Evolutionary conservation across 2,888 invertebrate genomes (phyloP), one percentile per base, ranked within the genome.

Genomic region (Orchestes rusci): DNA sequence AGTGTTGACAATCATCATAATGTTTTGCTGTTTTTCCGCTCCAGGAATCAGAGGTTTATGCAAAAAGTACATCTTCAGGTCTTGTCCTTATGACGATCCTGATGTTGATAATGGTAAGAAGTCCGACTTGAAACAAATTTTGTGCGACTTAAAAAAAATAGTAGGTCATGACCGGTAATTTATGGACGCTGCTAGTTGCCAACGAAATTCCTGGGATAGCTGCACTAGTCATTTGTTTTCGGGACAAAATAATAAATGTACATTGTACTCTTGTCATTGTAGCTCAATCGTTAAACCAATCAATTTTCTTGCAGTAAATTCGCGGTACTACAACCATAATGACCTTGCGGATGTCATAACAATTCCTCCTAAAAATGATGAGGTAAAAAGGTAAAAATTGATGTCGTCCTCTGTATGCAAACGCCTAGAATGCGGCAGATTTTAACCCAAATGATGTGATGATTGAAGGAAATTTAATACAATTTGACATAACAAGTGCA

Each of bases 11-110:
- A 74, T 76, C 56, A 74, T 76, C 49, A 65, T 76, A 42, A 65
- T 73, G 36, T 76, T 75, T 55, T 76, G 75, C 59, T 75, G 75
- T 57, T 76, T 75, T 67, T 74, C 75, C 1, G 73, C 75, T 1
- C 75, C 75, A 3, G 74, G 73, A 52, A 72, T 74, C 39, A 62
- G 75, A 39, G 68, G 70, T 7, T 64, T 73, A 38, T 74, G 74
- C 57, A 61, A 62, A 47, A 57, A 61, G 50, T 64, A 64, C 50
- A 57, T 68, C 19, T 67, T 72, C 57, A 68, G 69, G 49, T 68
- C 70, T 48, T 72, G 73, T 54, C 63, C 65, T 2, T 61, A 70
- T 39, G 71, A 70, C 48, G 69, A 70, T 56, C 68, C 70, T 1
- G 67, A 68, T 37, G 46, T 53, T 38, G 62, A 63, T 43, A 62